Percentiles rank a stretch among this genome's conserved stretches.
phyloP scores from a whole-genome alignment of 2,797 vertebrate genomes.

The Esox masquinongy region DNA sequence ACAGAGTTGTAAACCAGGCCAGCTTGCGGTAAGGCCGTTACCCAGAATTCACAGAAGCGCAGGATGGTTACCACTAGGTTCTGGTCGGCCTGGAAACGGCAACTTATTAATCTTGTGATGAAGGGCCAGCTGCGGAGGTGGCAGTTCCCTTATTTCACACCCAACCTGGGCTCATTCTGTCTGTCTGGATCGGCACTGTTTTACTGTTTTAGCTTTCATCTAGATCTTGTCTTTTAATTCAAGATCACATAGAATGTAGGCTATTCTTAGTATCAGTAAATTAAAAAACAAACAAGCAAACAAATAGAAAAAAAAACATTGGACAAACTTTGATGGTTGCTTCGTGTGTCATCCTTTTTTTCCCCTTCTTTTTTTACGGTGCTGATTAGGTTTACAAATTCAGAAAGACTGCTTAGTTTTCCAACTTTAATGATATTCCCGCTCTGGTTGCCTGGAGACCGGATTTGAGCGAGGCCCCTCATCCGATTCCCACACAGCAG shows the following conservation, averaged over 20 bases:
- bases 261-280: constrained; percentile 6
- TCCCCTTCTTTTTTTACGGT: constrained; percentile 40
- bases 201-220: not conserved
- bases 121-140: constrained; percentile 95
- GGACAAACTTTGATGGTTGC: constrained; percentile 4
- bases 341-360: constrained; percentile 26
- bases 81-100: constrained; percentile 99
- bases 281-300: constrained; percentile 2
- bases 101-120: constrained; percentile 99
- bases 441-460: constrained; percentile 97
- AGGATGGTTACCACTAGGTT: constrained; percentile 99
- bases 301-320: not conserved
- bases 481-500: constrained; percentile 99
- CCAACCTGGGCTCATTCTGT: constrained; percentile 76
- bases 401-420: constrained; percentile 85
- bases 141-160: constrained; percentile 88
- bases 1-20: constrained; percentile 90
- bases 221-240: not conserved
- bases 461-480: constrained; percentile 99
- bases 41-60: constrained; percentile 90
- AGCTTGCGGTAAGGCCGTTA: constrained; percentile 95
- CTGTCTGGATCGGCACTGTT: constrained; percentile 52
- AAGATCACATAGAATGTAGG: not conserved
- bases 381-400: constrained; percentile 87
- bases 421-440: constrained; percentile 99